Evolutionary conservation across 2,888 invertebrate species (phyloP).

Genomic region (Drosophila aldrichi): DNA sequence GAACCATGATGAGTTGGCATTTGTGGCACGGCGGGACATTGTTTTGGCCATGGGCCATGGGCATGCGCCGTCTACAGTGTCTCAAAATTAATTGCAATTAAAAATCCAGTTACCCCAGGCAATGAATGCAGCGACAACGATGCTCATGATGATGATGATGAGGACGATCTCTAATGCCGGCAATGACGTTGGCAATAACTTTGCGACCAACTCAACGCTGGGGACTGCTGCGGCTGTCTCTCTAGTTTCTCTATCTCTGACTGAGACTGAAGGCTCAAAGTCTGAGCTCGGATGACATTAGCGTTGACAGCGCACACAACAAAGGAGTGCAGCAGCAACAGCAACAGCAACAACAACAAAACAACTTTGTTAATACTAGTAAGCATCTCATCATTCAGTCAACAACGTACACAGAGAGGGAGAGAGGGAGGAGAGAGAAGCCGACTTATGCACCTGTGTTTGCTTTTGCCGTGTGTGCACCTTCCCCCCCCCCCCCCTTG

Average conservation of each 20-base stretch:
- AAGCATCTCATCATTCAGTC: constrained; percentile 65
- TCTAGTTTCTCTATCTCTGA: constrained; percentile 14
- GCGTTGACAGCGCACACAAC: constrained; percentile 66
- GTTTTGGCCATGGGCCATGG: constrained; percentile 24
- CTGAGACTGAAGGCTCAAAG: constrained; percentile 41
- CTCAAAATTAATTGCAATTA: constrained; percentile 69
- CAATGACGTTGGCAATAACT: constrained; percentile 44
- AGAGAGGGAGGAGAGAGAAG: background rate
- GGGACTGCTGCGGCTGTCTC: constrained; percentile 37
- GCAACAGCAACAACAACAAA: constrained; percentile 17
- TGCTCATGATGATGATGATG: constrained; percentile 8
- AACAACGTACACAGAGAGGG: constrained; percentile 7
- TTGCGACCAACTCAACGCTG: constrained; percentile 20
- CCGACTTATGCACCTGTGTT: constrained; percentile 53
- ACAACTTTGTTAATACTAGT: constrained; percentile 73
- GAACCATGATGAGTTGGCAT: constrained; percentile 47
- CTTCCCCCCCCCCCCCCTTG: constrained; percentile 27
- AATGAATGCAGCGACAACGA: constrained; percentile 5
- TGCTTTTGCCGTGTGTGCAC: constrained; percentile 40
- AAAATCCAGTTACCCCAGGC: constrained; percentile 47
- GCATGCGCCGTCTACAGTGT: constrained; percentile 7
- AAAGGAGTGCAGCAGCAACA: constrained; percentile 30
- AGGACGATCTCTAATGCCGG: constrained; percentile 42
- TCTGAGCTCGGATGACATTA: constrained; percentile 65
- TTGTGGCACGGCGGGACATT: constrained; percentile 21